A percentile compares a stretch with the other conserved stretches of the same genome.
Conservation (phyloP, 2,888 invertebrate species). For the Drosophila mercatorum region DNA sequence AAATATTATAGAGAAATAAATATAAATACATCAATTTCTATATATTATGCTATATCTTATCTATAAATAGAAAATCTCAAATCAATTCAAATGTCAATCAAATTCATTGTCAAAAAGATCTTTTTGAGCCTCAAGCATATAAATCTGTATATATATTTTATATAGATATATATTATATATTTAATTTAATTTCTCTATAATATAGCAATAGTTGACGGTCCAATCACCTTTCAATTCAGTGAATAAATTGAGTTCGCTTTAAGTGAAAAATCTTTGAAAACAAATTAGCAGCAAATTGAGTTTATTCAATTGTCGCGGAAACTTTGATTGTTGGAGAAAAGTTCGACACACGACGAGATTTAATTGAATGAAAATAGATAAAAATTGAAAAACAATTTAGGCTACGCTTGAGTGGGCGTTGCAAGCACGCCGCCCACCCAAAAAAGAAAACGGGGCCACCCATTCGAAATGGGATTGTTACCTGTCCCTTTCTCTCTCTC, state of each 20-base stretch:
- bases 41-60: too few species aligned
- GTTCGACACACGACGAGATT: conserved; percentile 20
- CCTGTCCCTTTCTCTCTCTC: not conserved
- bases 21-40: too few species aligned
- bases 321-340: conserved; percentile 6
- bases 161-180: too few species aligned
- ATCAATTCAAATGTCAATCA: too few species aligned
- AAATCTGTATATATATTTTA: too few species aligned
- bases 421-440: not conserved
- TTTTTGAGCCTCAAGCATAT: too few species aligned
- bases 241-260: not conserved
- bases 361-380: conserved; percentile 57
- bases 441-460: not conserved
- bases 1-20: too few species aligned
- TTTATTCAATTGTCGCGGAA: conserved; percentile 8
- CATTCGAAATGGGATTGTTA: conserved; percentile 5
- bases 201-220: not conserved
- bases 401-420: conserved; percentile 40
- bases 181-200: not conserved
- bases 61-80: too few species aligned
- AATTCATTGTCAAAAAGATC: too few species aligned
- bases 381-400: conserved; percentile 53
- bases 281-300: conserved; percentile 21
- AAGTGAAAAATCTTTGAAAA: conserved; percentile 16
- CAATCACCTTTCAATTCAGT: conserved; percentile 5